Percentiles rank a stretch among this genome's conserved stretches.
phyloP scores from a whole-genome alignment of 2,113 vertebrate genomes.

The Gymnobelideus leadbeateri region DNA sequence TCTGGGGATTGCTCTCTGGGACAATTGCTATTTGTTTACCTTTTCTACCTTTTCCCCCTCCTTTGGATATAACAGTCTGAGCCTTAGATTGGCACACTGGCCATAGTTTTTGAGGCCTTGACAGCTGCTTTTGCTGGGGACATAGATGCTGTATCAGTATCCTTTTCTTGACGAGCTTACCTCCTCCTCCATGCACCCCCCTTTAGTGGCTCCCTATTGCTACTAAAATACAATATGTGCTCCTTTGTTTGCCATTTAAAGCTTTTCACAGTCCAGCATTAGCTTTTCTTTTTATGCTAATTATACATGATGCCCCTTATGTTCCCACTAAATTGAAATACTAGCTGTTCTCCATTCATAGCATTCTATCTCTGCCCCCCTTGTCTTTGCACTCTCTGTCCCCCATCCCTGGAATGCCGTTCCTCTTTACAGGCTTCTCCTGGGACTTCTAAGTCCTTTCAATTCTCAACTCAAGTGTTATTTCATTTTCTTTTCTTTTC shows the following conservation, averaged over 20 bases:
- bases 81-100: background rate
- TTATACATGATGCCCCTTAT: background rate
- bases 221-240: background rate
- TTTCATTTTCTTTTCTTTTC: too few relatives aligned
- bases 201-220: background rate
- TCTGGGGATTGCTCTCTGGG: too few relatives aligned
- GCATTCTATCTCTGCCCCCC: background rate
- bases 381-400: background rate
- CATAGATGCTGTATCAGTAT: too few relatives aligned
- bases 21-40: too few relatives aligned
- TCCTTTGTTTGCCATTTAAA: background rate
- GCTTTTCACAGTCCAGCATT: background rate
- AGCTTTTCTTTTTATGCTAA: background rate
- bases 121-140: background rate
- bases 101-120: background rate
- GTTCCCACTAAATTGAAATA: background rate
- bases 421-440: background rate
- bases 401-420: background rate
- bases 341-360: background rate
- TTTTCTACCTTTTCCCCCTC: background rate
- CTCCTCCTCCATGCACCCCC: background rate
- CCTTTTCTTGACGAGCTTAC: background rate
- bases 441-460: background rate
- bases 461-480: background rate
- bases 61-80: background rate